Conservation (phyloP, 2,888 invertebrate species). For the Pammene aurita region DNA sequence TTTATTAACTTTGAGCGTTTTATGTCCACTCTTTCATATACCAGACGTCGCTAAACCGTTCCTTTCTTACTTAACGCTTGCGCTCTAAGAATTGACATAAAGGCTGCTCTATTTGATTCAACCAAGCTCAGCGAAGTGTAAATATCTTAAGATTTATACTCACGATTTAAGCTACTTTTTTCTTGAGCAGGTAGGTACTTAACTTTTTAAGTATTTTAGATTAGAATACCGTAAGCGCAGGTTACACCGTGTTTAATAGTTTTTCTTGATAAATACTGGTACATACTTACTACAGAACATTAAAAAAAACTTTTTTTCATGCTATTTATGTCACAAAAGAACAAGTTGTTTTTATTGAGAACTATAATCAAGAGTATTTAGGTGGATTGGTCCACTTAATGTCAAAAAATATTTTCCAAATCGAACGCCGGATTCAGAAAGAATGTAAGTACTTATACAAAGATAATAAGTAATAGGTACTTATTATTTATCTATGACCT, state of each 20-base stretch:
- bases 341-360: not conserved
- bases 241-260: not conserved
- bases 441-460: too few relatives aligned
- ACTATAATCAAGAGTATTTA: too few relatives aligned
- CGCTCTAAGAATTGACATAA: conserved; percentile 15
- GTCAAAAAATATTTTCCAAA: too few relatives aligned
- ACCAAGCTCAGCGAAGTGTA: conserved; percentile 16
- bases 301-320: too few relatives aligned
- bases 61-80: conserved; percentile 5
- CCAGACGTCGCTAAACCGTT: conserved; percentile 19
- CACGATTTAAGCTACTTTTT: conserved; percentile 12
- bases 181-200: not conserved
- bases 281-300: too few relatives aligned
- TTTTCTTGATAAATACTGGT: not conserved
- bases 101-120: conserved; percentile 19
- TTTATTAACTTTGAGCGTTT: not conserved
- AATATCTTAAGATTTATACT: conserved; percentile 22
- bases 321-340: not conserved
- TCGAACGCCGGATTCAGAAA: too few relatives aligned
- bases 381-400: too few relatives aligned
- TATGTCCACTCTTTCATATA: conserved; percentile 5
- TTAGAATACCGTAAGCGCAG: not conserved
- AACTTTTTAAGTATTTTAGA: not conserved
- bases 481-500: too few relatives aligned
- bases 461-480: too few relatives aligned